Percentiles rank a stretch among this genome's conserved stretches.
Evolutionary conservation across 2,888 invertebrate genomes (phyloP).

Genomic region (Cephus pulcher): DNA sequence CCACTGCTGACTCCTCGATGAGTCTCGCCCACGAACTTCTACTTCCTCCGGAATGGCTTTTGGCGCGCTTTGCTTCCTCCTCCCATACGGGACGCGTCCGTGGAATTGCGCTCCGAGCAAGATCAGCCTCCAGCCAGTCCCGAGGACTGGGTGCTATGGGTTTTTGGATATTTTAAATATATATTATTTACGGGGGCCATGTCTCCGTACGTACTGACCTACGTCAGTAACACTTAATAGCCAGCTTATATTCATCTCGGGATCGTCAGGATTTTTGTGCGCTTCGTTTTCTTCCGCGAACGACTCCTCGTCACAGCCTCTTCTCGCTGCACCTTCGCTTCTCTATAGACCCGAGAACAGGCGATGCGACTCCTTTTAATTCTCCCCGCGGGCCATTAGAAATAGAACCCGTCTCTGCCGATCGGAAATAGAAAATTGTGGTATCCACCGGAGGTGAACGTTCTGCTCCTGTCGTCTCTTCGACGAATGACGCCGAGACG

Average conservation of each 20-base stretch:
- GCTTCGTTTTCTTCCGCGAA: neutral
- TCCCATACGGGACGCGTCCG: neutral
- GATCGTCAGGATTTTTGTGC: neutral
- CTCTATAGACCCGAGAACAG: neutral
- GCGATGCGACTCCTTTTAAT: neutral
- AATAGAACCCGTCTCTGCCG: conserved; percentile 1
- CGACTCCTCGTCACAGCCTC: neutral
- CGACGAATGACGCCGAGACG: neutral
- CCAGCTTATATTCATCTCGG: neutral
- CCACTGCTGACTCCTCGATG: neutral
- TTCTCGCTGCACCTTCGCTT: neutral
- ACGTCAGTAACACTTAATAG: neutral
- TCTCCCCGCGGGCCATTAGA: neutral
- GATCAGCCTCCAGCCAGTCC: neutral
- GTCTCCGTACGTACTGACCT: neutral
- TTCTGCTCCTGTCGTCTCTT: neutral
- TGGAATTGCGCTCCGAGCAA: neutral
- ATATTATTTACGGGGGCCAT: too few species aligned
- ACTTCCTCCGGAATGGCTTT: neutral
- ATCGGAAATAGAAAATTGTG: conserved; percentile 4
- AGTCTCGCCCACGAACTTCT: neutral
- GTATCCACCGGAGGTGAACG: neutral
- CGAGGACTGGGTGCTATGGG: neutral
- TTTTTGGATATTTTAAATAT: too few species aligned
- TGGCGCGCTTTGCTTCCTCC: neutral